These are phyloP conservation scores for Enchytraeus crypticus DNA, from an alignment of 2,888 invertebrate species.

Conservation along the genomic window DNA sequence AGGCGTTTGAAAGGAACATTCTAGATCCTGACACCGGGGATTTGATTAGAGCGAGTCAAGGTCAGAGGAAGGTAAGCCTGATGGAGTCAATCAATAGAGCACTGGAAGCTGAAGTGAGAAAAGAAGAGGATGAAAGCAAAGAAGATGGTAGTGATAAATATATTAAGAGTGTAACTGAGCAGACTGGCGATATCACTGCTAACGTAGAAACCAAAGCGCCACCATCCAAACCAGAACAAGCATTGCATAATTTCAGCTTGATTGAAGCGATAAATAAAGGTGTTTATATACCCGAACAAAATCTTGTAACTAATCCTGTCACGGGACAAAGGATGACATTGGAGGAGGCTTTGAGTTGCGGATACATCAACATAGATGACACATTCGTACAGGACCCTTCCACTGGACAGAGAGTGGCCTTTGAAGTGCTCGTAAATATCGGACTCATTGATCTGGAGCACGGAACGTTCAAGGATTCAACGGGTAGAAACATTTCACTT, in stretches of 20 bases:
- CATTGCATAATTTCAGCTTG: background rate
- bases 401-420: conserved; percentile 54
- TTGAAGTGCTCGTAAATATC: conserved; percentile 68
- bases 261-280: conserved; percentile 62
- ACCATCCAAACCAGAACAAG: background rate
- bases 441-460: conserved; percentile 69
- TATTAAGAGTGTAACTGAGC: background rate
- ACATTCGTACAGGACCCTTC: conserved; percentile 19
- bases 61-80: conserved; percentile 23
- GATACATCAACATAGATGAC: conserved; percentile 14
- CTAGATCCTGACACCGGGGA: conserved; percentile 55
- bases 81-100: conserved; percentile 24
- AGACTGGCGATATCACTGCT: background rate
- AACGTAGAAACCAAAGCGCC: background rate
- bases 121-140: background rate
- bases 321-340: conserved; percentile 15
- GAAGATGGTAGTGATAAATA: no score
- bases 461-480: conserved; percentile 58
- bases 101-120: conserved; percentile 5
- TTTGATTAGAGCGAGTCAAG: conserved; percentile 22
- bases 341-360: conserved; percentile 58
- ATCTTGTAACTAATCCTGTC: conserved; percentile 49
- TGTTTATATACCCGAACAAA: conserved; percentile 58
- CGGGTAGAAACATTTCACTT: conserved; percentile 32
- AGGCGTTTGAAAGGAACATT: conserved; percentile 49